phyloP scores from a whole-genome alignment of 2,113 vertebrate genomes.

The Ceuthmochares aereus region DNA sequence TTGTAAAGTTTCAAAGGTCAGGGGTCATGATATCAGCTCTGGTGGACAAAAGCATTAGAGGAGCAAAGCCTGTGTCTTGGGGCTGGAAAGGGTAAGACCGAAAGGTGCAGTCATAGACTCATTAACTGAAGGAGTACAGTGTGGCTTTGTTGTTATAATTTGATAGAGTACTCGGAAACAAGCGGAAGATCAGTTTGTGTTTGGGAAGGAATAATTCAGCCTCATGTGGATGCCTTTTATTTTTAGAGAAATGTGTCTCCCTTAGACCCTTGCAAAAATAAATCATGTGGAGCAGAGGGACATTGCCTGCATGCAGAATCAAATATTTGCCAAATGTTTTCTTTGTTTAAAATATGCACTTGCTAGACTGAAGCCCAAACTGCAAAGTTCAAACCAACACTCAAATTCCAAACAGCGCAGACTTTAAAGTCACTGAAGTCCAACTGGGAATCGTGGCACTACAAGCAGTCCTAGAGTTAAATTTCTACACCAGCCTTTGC shows the following conservation, averaged over 20 bases:
- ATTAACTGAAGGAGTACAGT: conserved; percentile 1
- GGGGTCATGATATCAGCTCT: background rate
- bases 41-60: background rate
- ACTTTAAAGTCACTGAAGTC: conserved; percentile 64
- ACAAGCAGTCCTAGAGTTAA: conserved; percentile 63
- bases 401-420: conserved; percentile 65
- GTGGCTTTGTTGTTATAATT: conserved; percentile 32
- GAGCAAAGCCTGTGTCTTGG: background rate
- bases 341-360: conserved; percentile 73
- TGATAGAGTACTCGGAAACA: conserved; percentile 40
- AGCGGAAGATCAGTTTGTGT: conserved; percentile 52
- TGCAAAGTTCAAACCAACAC: conserved; percentile 72
- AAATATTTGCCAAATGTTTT: conserved; percentile 71
- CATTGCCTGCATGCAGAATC: conserved; percentile 66
- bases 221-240: conserved; percentile 54
- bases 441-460: conserved; percentile 60
- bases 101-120: background rate
- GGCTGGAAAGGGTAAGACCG: background rate
- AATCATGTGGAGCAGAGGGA: conserved; percentile 47
- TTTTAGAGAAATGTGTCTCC: conserved; percentile 66
- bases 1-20: background rate
- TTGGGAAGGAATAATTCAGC: conserved; percentile 51
- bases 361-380: conserved; percentile 71
- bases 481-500: conserved; percentile 69
- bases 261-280: conserved; percentile 66